phyloP scores from a whole-genome alignment of 37 sponge, comb jelly and placozoan species.

The Agelas oroides region DNA sequence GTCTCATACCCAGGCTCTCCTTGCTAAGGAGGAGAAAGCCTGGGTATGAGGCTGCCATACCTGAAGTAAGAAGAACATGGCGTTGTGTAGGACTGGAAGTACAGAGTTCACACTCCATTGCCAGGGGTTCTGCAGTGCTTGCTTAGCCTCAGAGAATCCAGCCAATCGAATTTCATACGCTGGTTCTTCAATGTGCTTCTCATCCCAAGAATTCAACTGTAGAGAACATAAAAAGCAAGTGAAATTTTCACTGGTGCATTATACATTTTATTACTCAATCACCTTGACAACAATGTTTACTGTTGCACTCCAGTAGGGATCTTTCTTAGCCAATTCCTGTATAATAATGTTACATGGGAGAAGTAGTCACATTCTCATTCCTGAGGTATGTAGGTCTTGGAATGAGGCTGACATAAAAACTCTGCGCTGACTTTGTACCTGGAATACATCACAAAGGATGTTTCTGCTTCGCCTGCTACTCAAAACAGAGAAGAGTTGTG shows the following conservation, averaged over 20 bases:
- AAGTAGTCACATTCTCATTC: not conserved
- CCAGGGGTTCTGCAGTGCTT: not conserved
- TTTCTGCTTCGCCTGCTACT: conserved; percentile 38
- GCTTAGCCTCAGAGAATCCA: conserved; percentile 65
- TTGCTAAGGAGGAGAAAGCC: too few relatives aligned
- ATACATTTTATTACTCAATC: not conserved
- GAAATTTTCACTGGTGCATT: not conserved
- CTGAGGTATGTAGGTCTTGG: too few relatives aligned
- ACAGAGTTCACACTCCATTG: conserved; percentile 21
- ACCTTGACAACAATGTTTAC: conserved; percentile 56
- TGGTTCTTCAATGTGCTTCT: conserved; percentile 74
- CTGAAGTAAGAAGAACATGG: conserved; percentile 54
- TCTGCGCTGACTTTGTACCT: conserved; percentile 30
- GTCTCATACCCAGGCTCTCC: too few relatives aligned
- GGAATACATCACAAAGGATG: conserved; percentile 65
- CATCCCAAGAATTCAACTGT: conserved; percentile 87
- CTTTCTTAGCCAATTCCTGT: conserved; percentile 54
- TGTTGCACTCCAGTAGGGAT: not conserved
- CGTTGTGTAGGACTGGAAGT: conserved; percentile 74
- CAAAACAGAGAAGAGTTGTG: conserved; percentile 47
- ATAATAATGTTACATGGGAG: not conserved
- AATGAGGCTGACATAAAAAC: not conserved
- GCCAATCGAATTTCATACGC: conserved; percentile 66
- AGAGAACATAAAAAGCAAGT: not conserved
- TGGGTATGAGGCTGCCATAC: conserved; percentile 47